These are phyloP conservation scores for Chaetodon auriga DNA, from an alignment of 2,113 vertebrate genomes.

Conservation along the genomic window DNA sequence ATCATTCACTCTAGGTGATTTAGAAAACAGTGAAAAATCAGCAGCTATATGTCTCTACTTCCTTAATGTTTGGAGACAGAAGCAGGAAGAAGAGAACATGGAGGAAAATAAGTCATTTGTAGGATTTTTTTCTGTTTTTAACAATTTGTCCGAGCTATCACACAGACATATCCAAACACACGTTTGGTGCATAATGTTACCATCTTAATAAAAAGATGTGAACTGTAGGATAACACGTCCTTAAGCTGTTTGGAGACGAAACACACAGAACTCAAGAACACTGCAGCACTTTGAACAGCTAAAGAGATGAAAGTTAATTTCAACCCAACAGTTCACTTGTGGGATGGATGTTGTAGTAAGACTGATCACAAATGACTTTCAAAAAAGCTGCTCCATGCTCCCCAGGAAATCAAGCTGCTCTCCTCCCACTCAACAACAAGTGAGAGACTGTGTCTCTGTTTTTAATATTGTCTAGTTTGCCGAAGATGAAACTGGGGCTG, in stretches of 20 bases:
- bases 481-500: neutral
- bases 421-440: neutral
- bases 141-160: too few relatives aligned
- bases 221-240: neutral
- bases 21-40: neutral
- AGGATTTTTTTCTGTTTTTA: neutral
- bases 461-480: neutral
- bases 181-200: neutral
- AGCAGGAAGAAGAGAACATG: neutral
- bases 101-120: neutral
- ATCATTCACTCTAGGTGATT: neutral
- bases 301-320: neutral
- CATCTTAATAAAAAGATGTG: neutral
- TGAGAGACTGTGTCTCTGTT: neutral
- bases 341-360: neutral
- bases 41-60: neutral
- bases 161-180: neutral
- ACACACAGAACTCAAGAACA: neutral
- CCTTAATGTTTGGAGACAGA: neutral
- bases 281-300: neutral
- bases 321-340: too few relatives aligned
- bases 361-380: neutral
- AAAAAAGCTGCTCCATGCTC: neutral
- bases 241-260: constrained; percentile 1
- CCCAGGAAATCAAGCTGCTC: neutral